phyloP scores from a whole-genome alignment of 2,888 invertebrate genomes.

The Chrysotoxum bicinctum region DNA sequence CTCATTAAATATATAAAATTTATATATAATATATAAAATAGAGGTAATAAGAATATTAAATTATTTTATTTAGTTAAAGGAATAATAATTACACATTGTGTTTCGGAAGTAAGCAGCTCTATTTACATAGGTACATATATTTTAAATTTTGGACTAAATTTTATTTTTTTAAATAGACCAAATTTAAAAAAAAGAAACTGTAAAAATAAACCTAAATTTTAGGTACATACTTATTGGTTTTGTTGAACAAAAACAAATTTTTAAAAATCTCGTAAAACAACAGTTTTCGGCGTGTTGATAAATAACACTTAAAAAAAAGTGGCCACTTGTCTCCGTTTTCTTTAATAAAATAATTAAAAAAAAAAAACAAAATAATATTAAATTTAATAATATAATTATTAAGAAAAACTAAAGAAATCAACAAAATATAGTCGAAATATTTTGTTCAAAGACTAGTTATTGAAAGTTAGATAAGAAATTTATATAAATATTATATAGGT shows the following conservation, averaged over 20 bases:
- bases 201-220: background rate
- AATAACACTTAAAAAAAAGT: background rate
- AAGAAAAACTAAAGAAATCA: slow-evolving; percentile 66
- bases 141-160: slow-evolving; percentile 2
- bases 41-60: slow-evolving; percentile 40
- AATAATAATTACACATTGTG: slow-evolving; percentile 27
- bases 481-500: slow-evolving; percentile 13
- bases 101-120: slow-evolving; percentile 50
- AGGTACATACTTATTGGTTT: background rate
- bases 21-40: slow-evolving; percentile 20
- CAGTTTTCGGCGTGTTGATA: background rate
- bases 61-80: slow-evolving; percentile 47
- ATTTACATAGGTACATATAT: background rate
- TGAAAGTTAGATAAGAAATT: slow-evolving; percentile 51
- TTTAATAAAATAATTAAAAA: slow-evolving; percentile 9
- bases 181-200: slow-evolving; percentile 5
- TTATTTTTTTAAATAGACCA: slow-evolving; percentile 29
- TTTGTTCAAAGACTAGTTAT: slow-evolving; percentile 66
- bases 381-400: slow-evolving; percentile 21
- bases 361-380: background rate
- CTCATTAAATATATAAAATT: slow-evolving; percentile 42
- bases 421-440: slow-evolving; percentile 45
- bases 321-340: slow-evolving; percentile 39
- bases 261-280: background rate
- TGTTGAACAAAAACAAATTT: slow-evolving; percentile 18